Percentiles rank a stretch among this genome's conserved stretches.
These are phyloP conservation scores for Epistrophe eligans DNA, from an alignment of 2,888 invertebrate species.

Conservation along the genomic window DNA sequence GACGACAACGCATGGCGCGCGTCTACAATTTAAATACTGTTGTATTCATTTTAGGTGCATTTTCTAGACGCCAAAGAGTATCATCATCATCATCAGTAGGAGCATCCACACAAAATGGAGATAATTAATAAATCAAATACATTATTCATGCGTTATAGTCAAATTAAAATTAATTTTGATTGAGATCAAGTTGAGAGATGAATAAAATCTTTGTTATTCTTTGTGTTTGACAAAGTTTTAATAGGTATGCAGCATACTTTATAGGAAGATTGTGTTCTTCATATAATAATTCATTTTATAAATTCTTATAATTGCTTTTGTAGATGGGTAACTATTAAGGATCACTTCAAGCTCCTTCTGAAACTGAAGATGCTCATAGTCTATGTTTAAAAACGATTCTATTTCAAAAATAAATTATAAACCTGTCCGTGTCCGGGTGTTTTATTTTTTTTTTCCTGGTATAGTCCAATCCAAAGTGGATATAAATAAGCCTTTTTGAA, in stretches of 20 bases:
- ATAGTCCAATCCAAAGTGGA: too few relatives aligned
- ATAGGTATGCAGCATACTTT: not conserved
- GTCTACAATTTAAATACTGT: not conserved
- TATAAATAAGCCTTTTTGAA: too few relatives aligned
- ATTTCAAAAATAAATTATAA: not conserved
- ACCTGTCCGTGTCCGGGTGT: not conserved
- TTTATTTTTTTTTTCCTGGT: not conserved
- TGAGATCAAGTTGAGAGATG: constrained; percentile 23
- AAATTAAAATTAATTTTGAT: constrained; percentile 38
- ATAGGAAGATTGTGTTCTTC: not conserved
- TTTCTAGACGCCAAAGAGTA: constrained; percentile 27
- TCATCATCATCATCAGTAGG: constrained; percentile 18
- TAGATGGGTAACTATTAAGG: not conserved
- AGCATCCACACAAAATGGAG: constrained; percentile 9
- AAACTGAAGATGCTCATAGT: not conserved
- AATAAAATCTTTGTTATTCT: constrained; percentile 1
- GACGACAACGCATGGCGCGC: not conserved
- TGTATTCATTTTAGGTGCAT: constrained; percentile 6
- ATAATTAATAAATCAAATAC: constrained; percentile 35
- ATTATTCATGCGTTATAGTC: constrained; percentile 33
- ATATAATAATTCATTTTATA: not conserved
- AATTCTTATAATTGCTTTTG: not conserved
- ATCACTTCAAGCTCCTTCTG: not conserved
- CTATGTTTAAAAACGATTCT: too few relatives aligned
- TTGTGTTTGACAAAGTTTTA: not conserved